Conservation (phyloP, 2,113 vertebrate species). For the crab-eating macaque (Macaca fascicularis) region DNA sequence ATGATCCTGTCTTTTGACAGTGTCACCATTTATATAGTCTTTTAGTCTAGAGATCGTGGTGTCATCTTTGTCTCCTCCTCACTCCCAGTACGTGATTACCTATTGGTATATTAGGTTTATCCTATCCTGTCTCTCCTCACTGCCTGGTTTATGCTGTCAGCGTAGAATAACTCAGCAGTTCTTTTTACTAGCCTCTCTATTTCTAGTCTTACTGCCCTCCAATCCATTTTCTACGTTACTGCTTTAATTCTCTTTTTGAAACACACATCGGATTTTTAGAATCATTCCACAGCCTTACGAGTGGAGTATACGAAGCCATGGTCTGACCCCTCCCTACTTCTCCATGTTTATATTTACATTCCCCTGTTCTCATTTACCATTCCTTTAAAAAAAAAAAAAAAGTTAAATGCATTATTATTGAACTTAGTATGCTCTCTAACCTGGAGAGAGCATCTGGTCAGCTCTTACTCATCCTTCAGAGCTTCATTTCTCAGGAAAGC, state of each 20-base stretch:
- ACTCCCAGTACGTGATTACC: neutral
- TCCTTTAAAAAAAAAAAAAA: neutral
- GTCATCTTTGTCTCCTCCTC: neutral
- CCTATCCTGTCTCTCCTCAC: neutral
- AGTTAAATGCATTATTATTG: neutral
- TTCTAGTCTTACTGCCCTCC: neutral
- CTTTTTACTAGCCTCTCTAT: neutral
- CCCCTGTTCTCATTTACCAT: neutral
- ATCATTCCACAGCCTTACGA: neutral
- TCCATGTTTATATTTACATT: conserved; percentile 40
- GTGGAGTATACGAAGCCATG: neutral
- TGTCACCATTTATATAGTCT: neutral
- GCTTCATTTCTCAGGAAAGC: neutral
- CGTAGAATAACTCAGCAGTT: neutral
- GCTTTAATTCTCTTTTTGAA: neutral
- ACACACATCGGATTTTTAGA: conserved; percentile 38
- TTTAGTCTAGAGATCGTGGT: neutral
- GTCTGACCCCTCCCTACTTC: conserved; percentile 9
- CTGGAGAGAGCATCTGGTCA: neutral
- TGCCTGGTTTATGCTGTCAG: neutral
- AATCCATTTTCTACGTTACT: neutral
- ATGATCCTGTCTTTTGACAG: neutral
- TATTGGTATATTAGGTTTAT: neutral
- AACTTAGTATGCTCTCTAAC: neutral
- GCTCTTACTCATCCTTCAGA: neutral